Percentiles rank a stretch among this genome's conserved stretches.
Evolutionary conservation across 2,888 invertebrate species (phyloP).

Genomic region (Andricus quercusramuli): DNA sequence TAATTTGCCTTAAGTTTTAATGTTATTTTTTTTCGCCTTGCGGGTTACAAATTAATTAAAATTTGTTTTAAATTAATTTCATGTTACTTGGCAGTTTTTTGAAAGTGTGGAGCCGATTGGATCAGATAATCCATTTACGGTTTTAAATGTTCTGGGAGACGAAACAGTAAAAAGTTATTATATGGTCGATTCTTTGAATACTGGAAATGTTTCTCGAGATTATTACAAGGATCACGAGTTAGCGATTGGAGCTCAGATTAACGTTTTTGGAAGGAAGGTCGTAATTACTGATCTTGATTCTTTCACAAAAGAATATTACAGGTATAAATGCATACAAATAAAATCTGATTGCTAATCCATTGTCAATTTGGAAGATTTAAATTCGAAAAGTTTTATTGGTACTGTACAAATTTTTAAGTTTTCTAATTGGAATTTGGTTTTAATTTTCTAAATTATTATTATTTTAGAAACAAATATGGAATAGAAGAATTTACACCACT

Average conservation of each 20-base stretch:
- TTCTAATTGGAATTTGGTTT: not conserved
- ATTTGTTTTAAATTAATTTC: conserved; percentile 13
- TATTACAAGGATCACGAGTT: conserved; percentile 88
- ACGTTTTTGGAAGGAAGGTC: conserved; percentile 90
- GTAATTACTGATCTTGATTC: conserved; percentile 91
- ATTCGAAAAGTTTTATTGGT: not conserved
- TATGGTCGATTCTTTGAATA: conserved; percentile 81
- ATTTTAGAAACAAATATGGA: conserved; percentile 70
- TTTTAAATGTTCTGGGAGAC: conserved; percentile 84
- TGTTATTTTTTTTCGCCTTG: no score
- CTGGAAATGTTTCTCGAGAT: conserved; percentile 78
- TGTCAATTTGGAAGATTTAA: no score
- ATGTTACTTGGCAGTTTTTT: conserved; percentile 59
- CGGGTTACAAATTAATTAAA: not conserved
- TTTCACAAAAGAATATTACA: conserved; percentile 92
- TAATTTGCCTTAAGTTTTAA: not conserved
- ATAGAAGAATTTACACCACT: conserved; percentile 84
- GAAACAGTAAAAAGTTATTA: conserved; percentile 80
- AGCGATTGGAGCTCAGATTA: conserved; percentile 89
- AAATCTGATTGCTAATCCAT: not conserved
- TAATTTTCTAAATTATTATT: not conserved
- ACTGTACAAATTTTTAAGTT: not conserved
- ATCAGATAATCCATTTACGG: conserved; percentile 79
- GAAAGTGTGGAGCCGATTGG: conserved; percentile 76
- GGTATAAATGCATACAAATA: conserved; percentile 57